Percentiles rank a stretch among this genome's conserved stretches.
Evolutionary conservation across 2,797 vertebrate genomes (phyloP).

Genomic region (Tiaroga cobitis): DNA sequence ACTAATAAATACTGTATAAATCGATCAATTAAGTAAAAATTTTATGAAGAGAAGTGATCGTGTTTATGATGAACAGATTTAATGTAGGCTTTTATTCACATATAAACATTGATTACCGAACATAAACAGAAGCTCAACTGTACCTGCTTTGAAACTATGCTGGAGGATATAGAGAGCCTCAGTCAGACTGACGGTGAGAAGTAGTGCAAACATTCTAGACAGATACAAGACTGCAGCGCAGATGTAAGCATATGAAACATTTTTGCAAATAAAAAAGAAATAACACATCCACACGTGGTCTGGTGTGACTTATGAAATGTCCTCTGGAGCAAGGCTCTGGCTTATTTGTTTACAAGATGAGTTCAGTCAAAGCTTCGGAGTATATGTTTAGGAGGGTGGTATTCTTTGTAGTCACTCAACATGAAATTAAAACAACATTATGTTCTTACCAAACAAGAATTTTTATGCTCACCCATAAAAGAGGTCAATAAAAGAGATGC

Average conservation of each 20-base stretch:
- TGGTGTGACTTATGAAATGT: slow-evolving; percentile 29
- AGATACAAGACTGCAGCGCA: not conserved
- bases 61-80: no score
- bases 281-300: slow-evolving; percentile 33
- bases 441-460: slow-evolving; percentile 60
- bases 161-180: not conserved
- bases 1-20: no score
- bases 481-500: slow-evolving; percentile 51
- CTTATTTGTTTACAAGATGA: slow-evolving; percentile 56
- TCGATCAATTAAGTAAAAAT: no score
- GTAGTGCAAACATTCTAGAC: not conserved
- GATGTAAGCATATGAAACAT: not conserved
- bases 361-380: slow-evolving; percentile 46
- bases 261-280: not conserved
- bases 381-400: slow-evolving; percentile 50
- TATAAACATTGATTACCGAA: no score
- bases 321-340: slow-evolving; percentile 21
- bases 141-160: no score
- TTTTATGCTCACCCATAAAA: slow-evolving; percentile 60
- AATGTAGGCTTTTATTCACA: no score
- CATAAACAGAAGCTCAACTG: no score
- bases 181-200: not conserved
- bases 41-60: no score
- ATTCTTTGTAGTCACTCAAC: slow-evolving; percentile 53
- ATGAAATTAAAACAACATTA: slow-evolving; percentile 57